Percentiles rank a stretch among this genome's conserved stretches.
Conservation (phyloP, 2,888 invertebrate genomes). For the Stenoptilia bipunctidactyla region DNA sequence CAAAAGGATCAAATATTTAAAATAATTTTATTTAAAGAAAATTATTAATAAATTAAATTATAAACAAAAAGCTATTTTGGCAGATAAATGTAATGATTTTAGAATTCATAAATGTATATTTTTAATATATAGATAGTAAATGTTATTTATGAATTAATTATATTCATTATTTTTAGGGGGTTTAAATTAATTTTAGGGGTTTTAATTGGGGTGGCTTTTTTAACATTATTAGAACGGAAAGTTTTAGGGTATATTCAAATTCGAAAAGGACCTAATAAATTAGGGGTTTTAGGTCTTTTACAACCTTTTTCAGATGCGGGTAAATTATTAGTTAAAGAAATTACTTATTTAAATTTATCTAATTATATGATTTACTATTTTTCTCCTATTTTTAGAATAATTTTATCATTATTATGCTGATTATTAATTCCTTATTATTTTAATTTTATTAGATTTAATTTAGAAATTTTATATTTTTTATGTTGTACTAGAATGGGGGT, state of each 20-base stretch:
- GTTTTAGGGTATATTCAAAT: conserved; percentile 79
- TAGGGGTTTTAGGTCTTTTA: conserved; percentile 72
- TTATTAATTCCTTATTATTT: conserved; percentile 75
- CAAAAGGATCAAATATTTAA: conserved; percentile 80
- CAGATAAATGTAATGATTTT: conserved; percentile 80
- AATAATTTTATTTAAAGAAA: conserved; percentile 54
- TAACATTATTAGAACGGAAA: conserved; percentile 79
- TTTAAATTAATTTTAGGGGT: conserved; percentile 75
- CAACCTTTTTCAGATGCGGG: conserved; percentile 82
- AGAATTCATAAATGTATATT: conserved; percentile 75
- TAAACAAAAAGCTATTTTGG: conserved; percentile 64
- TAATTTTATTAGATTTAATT: conserved; percentile 41
- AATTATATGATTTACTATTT: too few species aligned
- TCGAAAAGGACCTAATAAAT: conserved; percentile 82
- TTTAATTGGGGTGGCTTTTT: too few species aligned
- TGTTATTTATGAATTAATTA: conserved; percentile 43
- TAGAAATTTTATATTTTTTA: conserved; percentile 1
- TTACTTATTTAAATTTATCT: too few species aligned
- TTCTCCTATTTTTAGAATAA: too few species aligned
- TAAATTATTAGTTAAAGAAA: too few species aligned
- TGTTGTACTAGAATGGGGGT: not conserved
- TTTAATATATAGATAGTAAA: too few species aligned
- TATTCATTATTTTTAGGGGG: conserved; percentile 64
- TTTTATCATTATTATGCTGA: too few species aligned
- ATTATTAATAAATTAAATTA: too few species aligned